Percentiles rank a stretch among this genome's conserved stretches.
These are phyloP conservation scores for Aphelenchoides besseyi DNA, from an alignment of 1,140 invertebrate genomes.

Conservation along the genomic window DNA sequence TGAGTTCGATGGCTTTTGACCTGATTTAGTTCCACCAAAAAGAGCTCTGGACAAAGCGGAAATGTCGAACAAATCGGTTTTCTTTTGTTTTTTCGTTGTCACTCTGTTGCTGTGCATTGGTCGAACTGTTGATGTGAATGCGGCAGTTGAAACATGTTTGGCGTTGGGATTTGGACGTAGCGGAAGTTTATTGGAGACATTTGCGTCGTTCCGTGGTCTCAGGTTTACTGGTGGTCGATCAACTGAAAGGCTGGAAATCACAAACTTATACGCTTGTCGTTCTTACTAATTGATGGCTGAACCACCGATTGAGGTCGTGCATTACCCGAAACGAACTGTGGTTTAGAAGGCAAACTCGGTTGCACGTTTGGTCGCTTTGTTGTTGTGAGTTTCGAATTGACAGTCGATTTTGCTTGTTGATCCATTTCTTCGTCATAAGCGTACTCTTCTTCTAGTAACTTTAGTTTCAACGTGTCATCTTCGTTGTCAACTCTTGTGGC, in stretches of 20 bases:
- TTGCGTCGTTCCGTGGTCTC: too few species aligned
- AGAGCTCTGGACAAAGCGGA: neutral
- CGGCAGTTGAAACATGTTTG: neutral
- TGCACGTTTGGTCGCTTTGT: too few species aligned
- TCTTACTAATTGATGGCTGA: neutral
- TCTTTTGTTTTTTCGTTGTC: neutral
- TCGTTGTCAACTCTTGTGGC: neutral
- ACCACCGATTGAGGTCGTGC: neutral
- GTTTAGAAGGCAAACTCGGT: too few species aligned
- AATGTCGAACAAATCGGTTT: neutral
- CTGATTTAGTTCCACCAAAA: neutral
- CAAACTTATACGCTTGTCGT: too few species aligned
- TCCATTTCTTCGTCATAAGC: constrained; percentile 18
- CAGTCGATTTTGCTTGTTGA: neutral
- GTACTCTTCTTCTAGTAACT: constrained; percentile 14
- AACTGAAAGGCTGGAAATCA: too few species aligned
- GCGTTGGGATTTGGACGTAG: neutral
- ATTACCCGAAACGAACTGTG: neutral
- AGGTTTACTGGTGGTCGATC: too few species aligned
- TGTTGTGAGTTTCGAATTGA: neutral
- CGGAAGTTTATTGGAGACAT: neutral
- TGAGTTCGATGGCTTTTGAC: neutral
- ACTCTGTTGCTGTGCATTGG: neutral
- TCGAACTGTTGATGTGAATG: neutral
- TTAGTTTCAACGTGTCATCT: neutral